Conservation (phyloP, 2,113 vertebrate genomes). For the Xiphophorus hellerii region DNA sequence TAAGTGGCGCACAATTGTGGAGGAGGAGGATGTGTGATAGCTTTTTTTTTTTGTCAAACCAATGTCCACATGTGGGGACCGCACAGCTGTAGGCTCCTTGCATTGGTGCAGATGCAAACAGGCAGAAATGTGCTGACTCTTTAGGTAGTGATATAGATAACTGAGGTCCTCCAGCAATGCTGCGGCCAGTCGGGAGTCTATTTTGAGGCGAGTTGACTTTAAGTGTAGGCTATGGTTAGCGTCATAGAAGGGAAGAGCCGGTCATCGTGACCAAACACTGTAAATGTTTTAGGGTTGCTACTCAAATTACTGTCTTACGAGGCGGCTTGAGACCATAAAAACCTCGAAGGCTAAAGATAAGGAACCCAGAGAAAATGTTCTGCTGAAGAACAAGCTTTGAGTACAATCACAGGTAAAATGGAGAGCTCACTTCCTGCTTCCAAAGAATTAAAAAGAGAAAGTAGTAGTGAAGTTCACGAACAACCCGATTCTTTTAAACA, state of each 20-base stretch:
- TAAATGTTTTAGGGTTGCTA: constrained; percentile 16
- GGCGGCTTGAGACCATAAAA: not conserved
- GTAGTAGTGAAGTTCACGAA: no score
- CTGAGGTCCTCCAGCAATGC: constrained; percentile 53
- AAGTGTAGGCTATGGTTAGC: constrained; percentile 67
- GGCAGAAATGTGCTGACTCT: constrained; percentile 64
- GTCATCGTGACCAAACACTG: constrained; percentile 37
- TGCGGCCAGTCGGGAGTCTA: constrained; percentile 52
- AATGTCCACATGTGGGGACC: constrained; percentile 53
- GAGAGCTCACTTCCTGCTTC: no score
- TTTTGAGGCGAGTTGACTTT: constrained; percentile 54
- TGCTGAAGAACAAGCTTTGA: not conserved
- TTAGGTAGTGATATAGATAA: constrained; percentile 60
- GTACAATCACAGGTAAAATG: not conserved
- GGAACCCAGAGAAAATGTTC: not conserved
- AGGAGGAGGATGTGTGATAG: not conserved
- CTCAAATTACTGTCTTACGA: constrained; percentile 11
- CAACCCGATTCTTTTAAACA: no score
- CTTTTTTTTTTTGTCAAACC: not conserved
- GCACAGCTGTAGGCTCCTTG: constrained; percentile 20
- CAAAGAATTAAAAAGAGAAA: no score
- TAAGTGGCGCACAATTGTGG: constrained; percentile 12
- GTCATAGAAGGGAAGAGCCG: constrained; percentile 24
- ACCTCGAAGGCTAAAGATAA: constrained; percentile 11
- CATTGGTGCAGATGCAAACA: constrained; percentile 41